phyloP scores from a whole-genome alignment of 2,797 vertebrate genomes.

The Chelidonichthys spinosus region DNA sequence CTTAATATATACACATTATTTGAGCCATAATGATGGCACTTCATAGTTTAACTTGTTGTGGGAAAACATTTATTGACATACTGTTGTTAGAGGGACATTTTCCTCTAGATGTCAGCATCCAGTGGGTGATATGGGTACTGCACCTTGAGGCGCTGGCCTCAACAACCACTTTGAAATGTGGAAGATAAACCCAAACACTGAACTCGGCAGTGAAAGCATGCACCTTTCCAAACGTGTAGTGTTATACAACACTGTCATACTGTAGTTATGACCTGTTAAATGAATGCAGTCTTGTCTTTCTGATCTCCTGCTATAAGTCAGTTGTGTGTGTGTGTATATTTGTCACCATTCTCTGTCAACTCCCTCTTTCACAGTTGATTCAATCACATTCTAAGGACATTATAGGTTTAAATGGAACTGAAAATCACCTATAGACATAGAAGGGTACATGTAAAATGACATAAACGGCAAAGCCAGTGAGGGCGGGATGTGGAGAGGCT shows the following conservation, averaged over 20 bases:
- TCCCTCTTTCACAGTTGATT: slow-evolving; percentile 9
- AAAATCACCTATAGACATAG: not conserved
- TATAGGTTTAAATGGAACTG: slow-evolving; percentile 16
- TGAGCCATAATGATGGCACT: not conserved
- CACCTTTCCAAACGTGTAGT: not conserved
- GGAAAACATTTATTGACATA: not conserved
- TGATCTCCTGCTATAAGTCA: not conserved
- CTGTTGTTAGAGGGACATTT: not conserved
- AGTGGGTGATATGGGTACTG: slow-evolving; percentile 7
- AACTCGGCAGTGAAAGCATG: not conserved
- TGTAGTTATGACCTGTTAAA: not conserved
- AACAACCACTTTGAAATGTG: not conserved
- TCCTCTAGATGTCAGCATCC: slow-evolving; percentile 4
- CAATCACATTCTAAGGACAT: not conserved
- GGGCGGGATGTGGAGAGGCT: not conserved
- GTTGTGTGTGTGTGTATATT: not conserved
- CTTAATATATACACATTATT: not conserved
- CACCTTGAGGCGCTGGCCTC: not conserved
- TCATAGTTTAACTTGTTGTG: not conserved
- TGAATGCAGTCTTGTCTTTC: not conserved
- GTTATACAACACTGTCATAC: not conserved
- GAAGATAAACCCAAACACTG: not conserved
- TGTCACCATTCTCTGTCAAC: not conserved
- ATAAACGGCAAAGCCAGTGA: not conserved
- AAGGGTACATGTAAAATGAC: not conserved